These are phyloP conservation scores for Malurus elegans DNA, from an alignment of 2,113 vertebrate genomes.

Conservation along the genomic window DNA sequence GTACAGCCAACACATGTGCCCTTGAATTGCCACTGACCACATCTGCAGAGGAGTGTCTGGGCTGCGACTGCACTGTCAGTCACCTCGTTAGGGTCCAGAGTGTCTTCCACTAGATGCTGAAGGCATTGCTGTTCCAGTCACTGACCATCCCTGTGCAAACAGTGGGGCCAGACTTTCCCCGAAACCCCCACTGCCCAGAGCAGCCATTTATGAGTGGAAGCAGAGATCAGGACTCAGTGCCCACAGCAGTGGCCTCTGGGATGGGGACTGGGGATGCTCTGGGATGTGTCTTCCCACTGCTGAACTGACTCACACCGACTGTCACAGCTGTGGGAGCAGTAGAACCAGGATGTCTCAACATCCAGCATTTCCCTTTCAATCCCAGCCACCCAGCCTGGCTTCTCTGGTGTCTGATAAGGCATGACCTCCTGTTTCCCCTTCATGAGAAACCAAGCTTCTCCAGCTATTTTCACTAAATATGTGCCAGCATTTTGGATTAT, in stretches of 20 bases:
- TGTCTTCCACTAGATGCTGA: not conserved
- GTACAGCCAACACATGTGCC: not conserved
- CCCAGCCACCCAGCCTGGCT: not conserved
- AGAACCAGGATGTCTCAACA: not conserved
- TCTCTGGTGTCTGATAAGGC: not conserved
- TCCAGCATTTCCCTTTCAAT: not conserved
- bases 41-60: not conserved
- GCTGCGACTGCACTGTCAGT: fast-evolving
- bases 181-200: not conserved
- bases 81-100: not conserved
- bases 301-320: not conserved
- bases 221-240: not conserved
- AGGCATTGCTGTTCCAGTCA: not conserved
- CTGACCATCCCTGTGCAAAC: not conserved
- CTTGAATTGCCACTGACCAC: not conserved
- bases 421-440: not conserved
- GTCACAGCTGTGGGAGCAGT: not conserved
- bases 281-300: not conserved
- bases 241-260: not conserved
- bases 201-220: not conserved
- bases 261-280: not conserved
- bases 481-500: not conserved
- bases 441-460: not conserved
- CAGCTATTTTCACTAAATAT: not conserved
- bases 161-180: not conserved